Conservation (phyloP, 2,888 invertebrate species). For the Aphodius granarius region DNA sequence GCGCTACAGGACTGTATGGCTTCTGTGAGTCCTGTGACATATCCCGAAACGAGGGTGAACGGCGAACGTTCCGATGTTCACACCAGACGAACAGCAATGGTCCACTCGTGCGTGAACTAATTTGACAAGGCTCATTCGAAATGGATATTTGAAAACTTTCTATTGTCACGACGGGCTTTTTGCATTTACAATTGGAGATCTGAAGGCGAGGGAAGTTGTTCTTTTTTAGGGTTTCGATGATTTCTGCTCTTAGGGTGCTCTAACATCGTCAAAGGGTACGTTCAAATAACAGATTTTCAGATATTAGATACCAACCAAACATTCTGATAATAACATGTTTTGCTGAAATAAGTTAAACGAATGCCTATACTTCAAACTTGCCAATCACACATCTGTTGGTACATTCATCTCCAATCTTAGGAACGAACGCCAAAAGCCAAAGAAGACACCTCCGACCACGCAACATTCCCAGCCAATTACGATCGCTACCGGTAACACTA, state of each 20-base stretch:
- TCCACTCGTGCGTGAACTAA: conserved; percentile 40
- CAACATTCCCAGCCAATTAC: background rate
- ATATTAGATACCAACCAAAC: background rate
- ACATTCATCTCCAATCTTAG: background rate
- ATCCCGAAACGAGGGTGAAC: background rate
- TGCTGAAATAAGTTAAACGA: no score
- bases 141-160: conserved; percentile 41
- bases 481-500: background rate
- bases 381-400: background rate
- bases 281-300: background rate
- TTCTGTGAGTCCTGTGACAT: background rate
- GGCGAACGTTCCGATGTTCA: conserved; percentile 40
- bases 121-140: conserved; percentile 44
- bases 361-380: no score
- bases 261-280: background rate
- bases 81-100: conserved; percentile 44
- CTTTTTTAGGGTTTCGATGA: background rate
- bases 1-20: no score
- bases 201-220: background rate
- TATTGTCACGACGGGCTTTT: background rate
- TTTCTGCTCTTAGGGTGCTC: no score
- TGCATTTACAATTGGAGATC: background rate
- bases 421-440: background rate
- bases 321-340: no score
- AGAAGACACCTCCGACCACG: background rate